Percentiles rank a stretch among this genome's conserved stretches.
Conservation (phyloP, 2,113 vertebrate species). For the Leptocoma aspasia region DNA sequence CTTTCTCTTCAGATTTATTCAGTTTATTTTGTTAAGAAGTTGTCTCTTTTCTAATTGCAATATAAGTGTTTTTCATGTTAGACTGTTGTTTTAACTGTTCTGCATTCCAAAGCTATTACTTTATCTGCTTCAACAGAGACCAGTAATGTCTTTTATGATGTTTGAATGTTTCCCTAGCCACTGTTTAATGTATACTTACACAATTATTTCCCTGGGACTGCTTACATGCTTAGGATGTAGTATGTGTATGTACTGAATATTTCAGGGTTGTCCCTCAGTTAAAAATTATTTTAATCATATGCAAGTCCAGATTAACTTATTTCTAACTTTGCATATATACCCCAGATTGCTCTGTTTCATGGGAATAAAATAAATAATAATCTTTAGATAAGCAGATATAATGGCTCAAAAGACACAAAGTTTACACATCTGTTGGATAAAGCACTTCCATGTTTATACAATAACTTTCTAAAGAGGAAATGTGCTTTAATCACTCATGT, state of each 20-base stretch:
- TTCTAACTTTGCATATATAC: not conserved
- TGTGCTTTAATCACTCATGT: conserved; percentile 40
- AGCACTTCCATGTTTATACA: conserved; percentile 46
- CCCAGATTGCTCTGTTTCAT: not conserved
- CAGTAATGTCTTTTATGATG: not conserved
- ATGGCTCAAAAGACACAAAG: not conserved
- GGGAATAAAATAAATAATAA: not conserved
- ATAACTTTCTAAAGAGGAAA: conserved; percentile 39
- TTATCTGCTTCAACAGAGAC: not conserved
- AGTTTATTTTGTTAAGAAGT: not conserved
- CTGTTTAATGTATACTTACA: not conserved
- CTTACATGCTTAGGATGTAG: not conserved
- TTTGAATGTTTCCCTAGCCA: not conserved
- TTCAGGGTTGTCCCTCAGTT: not conserved
- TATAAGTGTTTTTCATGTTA: not conserved
- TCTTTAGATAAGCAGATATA: conserved; percentile 19
- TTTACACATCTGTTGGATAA: conserved; percentile 48
- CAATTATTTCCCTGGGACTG: not conserved
- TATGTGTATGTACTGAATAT: not conserved
- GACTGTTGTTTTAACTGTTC: not conserved
- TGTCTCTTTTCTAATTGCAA: not conserved
- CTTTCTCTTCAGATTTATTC: not conserved
- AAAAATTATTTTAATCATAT: not conserved
- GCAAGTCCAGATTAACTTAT: not conserved
- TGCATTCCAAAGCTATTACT: not conserved